A percentile compares a stretch with the other conserved stretches of the same genome.
Conservation (phyloP, 2,888 invertebrate species). For the Agrilus biguttatus region DNA sequence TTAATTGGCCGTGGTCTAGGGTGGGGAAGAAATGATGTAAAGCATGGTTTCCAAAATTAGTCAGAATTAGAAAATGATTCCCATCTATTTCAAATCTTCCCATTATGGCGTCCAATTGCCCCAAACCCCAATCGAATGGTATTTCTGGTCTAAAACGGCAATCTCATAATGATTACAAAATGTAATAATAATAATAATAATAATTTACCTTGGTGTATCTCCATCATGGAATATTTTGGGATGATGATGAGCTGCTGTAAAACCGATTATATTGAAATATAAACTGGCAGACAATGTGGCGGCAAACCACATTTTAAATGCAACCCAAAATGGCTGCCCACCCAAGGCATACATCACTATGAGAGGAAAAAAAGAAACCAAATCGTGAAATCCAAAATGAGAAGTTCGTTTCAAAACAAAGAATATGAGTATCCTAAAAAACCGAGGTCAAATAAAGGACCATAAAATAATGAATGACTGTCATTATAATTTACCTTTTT, state of each 20-base stretch:
- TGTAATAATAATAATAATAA: neutral
- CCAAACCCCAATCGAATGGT: slow-evolving; percentile 57
- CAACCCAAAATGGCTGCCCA: slow-evolving; percentile 22
- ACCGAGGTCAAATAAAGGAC: neutral
- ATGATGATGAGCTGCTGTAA: slow-evolving; percentile 65
- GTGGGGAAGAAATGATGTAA: slow-evolving; percentile 73
- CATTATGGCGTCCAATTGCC: slow-evolving; percentile 58
- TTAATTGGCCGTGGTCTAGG: slow-evolving; percentile 58
- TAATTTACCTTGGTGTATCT: slow-evolving; percentile 43
- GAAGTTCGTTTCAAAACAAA: slow-evolving; percentile 1
- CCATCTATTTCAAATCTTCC: slow-evolving; percentile 55
- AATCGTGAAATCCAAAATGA: slow-evolving; percentile 6
- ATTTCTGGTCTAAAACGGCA: slow-evolving; percentile 13
- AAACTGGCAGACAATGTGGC: slow-evolving; percentile 42
- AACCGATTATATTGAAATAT: slow-evolving; percentile 43
- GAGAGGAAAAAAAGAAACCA: slow-evolving; percentile 11
- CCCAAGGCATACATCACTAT: slow-evolving; percentile 12
- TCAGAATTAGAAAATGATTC: slow-evolving; percentile 50
- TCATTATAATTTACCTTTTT: too few species aligned
- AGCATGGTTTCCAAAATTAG: slow-evolving; percentile 63
- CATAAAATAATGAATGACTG: too few species aligned
- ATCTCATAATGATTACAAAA: too few species aligned
- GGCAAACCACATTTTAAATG: slow-evolving; percentile 37
- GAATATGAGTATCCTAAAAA: slow-evolving; percentile 2
- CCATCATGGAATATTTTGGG: slow-evolving; percentile 65